Evolutionary conservation across 2,888 invertebrate genomes (phyloP).

Genomic region (Opisthograptis luteolata): DNA sequence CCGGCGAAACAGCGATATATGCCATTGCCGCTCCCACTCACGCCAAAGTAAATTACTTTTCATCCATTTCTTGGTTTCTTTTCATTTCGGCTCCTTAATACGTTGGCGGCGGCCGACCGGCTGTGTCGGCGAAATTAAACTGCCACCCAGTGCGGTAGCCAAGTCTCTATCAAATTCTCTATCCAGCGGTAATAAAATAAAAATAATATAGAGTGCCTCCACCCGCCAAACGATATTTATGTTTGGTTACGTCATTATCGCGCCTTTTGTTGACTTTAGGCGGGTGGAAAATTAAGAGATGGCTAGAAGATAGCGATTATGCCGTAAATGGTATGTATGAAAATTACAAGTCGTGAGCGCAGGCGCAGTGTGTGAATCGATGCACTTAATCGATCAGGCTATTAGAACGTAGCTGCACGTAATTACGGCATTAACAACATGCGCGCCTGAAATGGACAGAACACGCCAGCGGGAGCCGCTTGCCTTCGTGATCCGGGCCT

Average conservation of each 20-base stretch:
- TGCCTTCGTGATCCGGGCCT: conserved; percentile 44
- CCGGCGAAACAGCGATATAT: conserved; percentile 34
- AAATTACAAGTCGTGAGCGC: neutral
- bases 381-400: conserved; percentile 53
- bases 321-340: neutral
- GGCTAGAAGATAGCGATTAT: conserved; percentile 8
- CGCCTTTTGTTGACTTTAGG: conserved; percentile 54
- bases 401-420: conserved; percentile 53
- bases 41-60: conserved; percentile 71
- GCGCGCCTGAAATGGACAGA: conserved; percentile 67
- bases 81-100: conserved; percentile 74
- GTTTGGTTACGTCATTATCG: conserved; percentile 64
- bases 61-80: conserved; percentile 72
- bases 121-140: conserved; percentile 74
- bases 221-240: conserved; percentile 64
- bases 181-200: conserved; percentile 72
- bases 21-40: conserved; percentile 53
- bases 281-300: conserved; percentile 24
- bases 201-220: conserved; percentile 69
- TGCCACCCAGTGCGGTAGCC: conserved; percentile 67
- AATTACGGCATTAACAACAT: conserved; percentile 66
- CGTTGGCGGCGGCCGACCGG: conserved; percentile 62
- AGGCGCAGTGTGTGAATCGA: conserved; percentile 39
- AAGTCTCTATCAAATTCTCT: conserved; percentile 76
- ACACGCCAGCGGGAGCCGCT: conserved; percentile 51